phyloP scores from a whole-genome alignment of 1,140 invertebrate genomes.

The Cheumatopsyche charites region DNA sequence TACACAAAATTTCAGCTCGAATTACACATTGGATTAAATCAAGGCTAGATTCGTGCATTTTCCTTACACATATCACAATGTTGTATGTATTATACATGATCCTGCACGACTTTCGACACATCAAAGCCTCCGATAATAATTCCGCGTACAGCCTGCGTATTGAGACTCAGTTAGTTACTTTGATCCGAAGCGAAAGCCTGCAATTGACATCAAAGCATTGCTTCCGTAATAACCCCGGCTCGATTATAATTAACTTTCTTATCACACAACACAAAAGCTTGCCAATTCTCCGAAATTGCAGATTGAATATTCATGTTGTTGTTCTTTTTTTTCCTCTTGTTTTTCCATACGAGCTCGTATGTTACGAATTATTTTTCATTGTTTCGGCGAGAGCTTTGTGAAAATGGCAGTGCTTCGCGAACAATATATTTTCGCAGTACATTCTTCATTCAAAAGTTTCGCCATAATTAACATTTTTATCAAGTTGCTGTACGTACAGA shows the following conservation, averaged over 20 bases:
- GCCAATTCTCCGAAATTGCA: not conserved
- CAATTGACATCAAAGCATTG: conserved; percentile 23
- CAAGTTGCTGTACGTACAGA: too few relatives aligned
- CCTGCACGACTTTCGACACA: conserved; percentile 15
- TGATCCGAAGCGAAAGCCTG: conserved; percentile 12
- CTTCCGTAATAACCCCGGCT: conserved; percentile 9
- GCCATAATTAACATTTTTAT: too few relatives aligned
- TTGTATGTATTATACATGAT: too few relatives aligned
- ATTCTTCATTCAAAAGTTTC: too few relatives aligned
- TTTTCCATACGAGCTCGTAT: not conserved
- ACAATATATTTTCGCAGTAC: too few relatives aligned
- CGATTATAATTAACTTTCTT: conserved; percentile 27
- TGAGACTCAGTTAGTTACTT: conserved; percentile 11
- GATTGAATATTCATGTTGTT: not conserved
- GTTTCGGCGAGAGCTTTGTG: too few relatives aligned
- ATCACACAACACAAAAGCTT: conserved; percentile 9
- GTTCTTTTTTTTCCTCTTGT: not conserved
- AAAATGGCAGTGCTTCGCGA: too few relatives aligned
- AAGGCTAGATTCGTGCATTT: too few relatives aligned
- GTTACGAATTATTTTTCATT: too few relatives aligned
- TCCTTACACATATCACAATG: not conserved
- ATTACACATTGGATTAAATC: too few relatives aligned
- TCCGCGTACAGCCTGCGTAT: conserved; percentile 1
- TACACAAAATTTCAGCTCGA: too few relatives aligned
- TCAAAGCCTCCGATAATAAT: conserved; percentile 19